phyloP scores from a whole-genome alignment of 2,797 vertebrate genomes.

The Mycteria americana region DNA sequence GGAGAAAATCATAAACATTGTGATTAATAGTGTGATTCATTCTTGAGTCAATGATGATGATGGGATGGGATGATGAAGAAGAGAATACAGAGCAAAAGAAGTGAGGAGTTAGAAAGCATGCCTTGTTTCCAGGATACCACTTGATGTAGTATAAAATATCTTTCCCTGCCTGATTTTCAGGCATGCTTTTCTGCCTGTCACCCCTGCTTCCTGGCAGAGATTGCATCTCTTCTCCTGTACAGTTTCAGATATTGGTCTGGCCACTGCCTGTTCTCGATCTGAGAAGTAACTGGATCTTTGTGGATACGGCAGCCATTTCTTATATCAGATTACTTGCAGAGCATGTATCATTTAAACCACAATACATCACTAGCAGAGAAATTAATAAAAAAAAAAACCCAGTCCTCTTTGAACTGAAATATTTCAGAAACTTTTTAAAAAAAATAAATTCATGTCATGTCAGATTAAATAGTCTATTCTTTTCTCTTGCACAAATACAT shows the following conservation, averaged over 20 bases:
- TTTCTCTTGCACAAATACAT: neutral
- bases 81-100: neutral
- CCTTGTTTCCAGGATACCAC: neutral
- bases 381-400: neutral
- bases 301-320: neutral
- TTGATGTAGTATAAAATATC: neutral
- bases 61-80: neutral
- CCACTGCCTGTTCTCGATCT: neutral
- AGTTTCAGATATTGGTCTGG: neutral
- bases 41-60: neutral
- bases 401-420: neutral
- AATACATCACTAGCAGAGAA: neutral
- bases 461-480: neutral
- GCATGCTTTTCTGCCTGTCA: neutral
- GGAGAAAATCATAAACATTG: conserved; percentile 24
- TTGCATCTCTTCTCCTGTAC: neutral
- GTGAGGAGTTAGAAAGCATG: neutral
- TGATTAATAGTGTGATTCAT: neutral
- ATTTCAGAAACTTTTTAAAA: neutral
- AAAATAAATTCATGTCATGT: neutral
- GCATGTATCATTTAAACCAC: neutral
- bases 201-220: neutral
- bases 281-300: neutral
- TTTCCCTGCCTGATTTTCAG: neutral
- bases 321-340: neutral